These are phyloP conservation scores for Sepiola atlantica DNA, from an alignment of 2,888 invertebrate species.

Conservation along the genomic window DNA sequence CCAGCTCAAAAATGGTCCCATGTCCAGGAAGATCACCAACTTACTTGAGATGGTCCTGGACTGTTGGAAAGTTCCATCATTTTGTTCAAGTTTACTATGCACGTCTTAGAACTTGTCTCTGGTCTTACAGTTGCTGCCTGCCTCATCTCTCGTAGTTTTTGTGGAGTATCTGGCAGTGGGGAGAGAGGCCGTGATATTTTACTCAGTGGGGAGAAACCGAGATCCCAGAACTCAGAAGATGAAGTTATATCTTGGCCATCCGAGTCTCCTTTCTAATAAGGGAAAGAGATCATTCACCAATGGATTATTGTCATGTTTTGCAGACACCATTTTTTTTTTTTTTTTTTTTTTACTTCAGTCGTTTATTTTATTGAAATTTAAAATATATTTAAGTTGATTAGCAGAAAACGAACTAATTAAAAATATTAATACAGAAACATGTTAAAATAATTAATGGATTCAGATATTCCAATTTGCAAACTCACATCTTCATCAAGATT, in stretches of 20 bases:
- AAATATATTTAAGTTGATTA: too few relatives aligned
- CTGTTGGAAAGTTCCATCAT: neutral
- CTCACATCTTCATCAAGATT: too few relatives aligned
- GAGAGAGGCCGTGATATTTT: conserved; percentile 51
- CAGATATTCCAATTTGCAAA: too few relatives aligned
- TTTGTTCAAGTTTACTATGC: neutral
- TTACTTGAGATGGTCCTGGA: neutral
- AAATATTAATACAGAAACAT: too few relatives aligned
- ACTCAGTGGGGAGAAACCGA: neutral
- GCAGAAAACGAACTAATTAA: too few relatives aligned
- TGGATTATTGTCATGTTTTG: neutral
- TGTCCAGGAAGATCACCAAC: neutral
- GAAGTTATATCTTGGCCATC: neutral
- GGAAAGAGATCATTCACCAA: neutral
- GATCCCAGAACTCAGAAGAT: neutral
- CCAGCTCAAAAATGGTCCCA: neutral
- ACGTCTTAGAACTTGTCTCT: neutral
- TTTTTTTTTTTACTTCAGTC: too few relatives aligned
- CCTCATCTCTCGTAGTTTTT: conserved; percentile 46
- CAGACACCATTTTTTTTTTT: too few relatives aligned
- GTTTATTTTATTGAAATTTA: too few relatives aligned
- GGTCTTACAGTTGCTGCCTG: neutral
- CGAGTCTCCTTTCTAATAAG: neutral
- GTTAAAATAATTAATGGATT: too few relatives aligned
- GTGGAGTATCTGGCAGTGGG: conserved; percentile 56